Evolutionary conservation across 2,797 vertebrate genomes (phyloP), one percentile per base, ranked within the genome.

Genomic region (Cirrhinus mrigala): DNA sequence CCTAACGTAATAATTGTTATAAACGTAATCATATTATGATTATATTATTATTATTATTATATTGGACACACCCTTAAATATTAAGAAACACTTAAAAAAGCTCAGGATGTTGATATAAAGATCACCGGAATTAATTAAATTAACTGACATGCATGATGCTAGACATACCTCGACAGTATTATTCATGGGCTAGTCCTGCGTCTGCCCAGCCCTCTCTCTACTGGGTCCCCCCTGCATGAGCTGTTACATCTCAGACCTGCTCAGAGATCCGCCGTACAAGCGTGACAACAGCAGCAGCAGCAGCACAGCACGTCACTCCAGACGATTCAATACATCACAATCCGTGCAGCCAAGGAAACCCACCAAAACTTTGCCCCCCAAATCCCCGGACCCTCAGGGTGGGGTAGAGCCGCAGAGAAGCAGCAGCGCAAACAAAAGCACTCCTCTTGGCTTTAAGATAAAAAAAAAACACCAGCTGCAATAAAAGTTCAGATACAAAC

Each of bases 291-390:
- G 10, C 86, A 89, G 80, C 85, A 70, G 73, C 29, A 52, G 48
- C 66, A 69, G 66, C 66, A 37, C 86, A 85, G 70, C 66, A 82
- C 76, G 52, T 82, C 85, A 79, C 75, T 83, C 81, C 29, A 70
- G 46, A 70, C 46, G 48, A 75, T 52, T 85, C 52, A 85, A 79
- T 27, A 62, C 64, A 60, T 71, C 68, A 73, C 76, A 73, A 85
- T 70, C 78, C 80, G 76, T 73, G 92, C 93, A 94, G 92, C 93
- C 94, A 94, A 93, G 93, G 93, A 95, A 92, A 94, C 92, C 73
- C 40, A 85, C 83, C 88, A 93, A 93, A 92, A 91, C 93, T 91
- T 92, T 91, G 74, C 52, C 69, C 87, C 78, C 79, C 75, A 87
- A 88, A 88, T 83, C 89, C 92, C 90, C 87, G 87, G 80, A 87